A percentile compares a stretch with the other conserved stretches of the same genome.
Conservation (phyloP, 2,888 invertebrate species). For the Lutraria lutraria region DNA sequence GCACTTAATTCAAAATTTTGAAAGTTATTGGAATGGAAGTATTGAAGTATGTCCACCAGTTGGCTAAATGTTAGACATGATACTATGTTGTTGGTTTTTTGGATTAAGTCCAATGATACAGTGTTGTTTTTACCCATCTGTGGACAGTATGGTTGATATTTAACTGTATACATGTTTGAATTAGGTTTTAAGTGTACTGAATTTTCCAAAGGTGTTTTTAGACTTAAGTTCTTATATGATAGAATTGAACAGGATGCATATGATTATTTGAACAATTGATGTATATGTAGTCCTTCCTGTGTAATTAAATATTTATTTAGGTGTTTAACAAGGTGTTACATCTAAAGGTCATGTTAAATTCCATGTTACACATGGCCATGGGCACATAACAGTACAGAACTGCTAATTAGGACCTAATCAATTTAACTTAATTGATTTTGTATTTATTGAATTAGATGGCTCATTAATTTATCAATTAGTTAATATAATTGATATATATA, state of each 20-base stretch:
- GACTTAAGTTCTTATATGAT: neutral
- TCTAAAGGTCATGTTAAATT: neutral
- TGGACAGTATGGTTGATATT: neutral
- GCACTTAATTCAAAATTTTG: too few relatives aligned
- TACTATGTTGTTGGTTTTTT: neutral
- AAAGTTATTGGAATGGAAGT: too few relatives aligned
- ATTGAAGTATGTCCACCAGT: neutral
- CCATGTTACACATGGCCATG: constrained; percentile 10
- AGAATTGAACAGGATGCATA: constrained; percentile 30
- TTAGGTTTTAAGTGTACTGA: neutral
- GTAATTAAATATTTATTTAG: constrained; percentile 51
- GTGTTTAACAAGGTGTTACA: constrained; percentile 34
- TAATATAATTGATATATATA: neutral
- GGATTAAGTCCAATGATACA: too few relatives aligned
- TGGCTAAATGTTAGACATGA: neutral
- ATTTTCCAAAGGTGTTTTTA: neutral
- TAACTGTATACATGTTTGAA: neutral
- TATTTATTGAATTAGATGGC: constrained; percentile 28
- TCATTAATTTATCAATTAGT: constrained; percentile 43
- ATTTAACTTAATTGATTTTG: neutral
- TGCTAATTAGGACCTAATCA: neutral
- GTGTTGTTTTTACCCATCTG: neutral
- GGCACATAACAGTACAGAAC: neutral
- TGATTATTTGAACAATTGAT: constrained; percentile 35
- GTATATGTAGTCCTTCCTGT: constrained; percentile 33